phyloP scores from a whole-genome alignment of 2,888 invertebrate genomes.

The Adelognathus sp. region DNA sequence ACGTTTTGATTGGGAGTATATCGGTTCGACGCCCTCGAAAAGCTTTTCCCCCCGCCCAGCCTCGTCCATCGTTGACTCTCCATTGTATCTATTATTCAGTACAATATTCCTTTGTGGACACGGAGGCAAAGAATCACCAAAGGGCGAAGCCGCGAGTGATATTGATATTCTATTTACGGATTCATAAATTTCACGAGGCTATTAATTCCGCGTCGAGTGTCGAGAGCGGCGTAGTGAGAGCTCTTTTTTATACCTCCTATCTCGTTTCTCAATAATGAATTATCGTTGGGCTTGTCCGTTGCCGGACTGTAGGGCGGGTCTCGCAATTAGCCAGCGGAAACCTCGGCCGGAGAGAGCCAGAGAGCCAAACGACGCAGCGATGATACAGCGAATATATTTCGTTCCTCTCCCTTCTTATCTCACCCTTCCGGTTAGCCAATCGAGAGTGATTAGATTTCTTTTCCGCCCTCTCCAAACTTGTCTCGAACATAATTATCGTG shows the following conservation, averaged over 20 bases:
- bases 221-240: not conserved
- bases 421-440: not conserved
- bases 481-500: not conserved
- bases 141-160: not conserved
- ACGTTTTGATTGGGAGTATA: too few relatives aligned
- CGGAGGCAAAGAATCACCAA: not conserved
- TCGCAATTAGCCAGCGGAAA: not conserved
- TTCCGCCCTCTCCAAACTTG: conserved; percentile 4
- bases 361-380: not conserved
- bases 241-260: not conserved
- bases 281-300: not conserved
- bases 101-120: conserved; percentile 1
- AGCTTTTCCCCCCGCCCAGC: not conserved
- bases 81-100: not conserved
- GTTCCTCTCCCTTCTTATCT: not conserved
- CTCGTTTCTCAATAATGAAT: conserved; percentile 19
- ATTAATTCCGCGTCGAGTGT: conserved; percentile 6
- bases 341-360: conserved; percentile 10
- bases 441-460: conserved; percentile 37
- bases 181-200: conserved; percentile 6
- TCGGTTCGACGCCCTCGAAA: not conserved
- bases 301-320: not conserved
- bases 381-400: not conserved
- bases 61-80: not conserved
- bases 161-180: not conserved